A percentile compares a stretch with the other conserved stretches of the same genome.
These are phyloP conservation scores for Seira ritae DNA, from an alignment of 2,888 invertebrate genomes.

Conservation along the genomic window DNA sequence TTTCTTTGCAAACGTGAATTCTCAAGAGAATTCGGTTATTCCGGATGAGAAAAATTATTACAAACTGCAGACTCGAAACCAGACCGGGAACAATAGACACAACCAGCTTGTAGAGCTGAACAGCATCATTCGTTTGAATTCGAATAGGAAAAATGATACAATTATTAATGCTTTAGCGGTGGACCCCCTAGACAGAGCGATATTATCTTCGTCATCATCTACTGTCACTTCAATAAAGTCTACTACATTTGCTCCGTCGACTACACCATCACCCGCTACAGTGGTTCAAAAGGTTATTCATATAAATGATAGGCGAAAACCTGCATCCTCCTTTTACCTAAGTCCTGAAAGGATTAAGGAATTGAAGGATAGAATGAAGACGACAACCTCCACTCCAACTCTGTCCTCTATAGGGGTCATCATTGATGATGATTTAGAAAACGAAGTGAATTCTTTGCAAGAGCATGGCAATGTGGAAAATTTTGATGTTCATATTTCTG, in stretches of 20 bases:
- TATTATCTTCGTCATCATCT: slow-evolving; percentile 34
- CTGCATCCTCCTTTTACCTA: slow-evolving; percentile 41
- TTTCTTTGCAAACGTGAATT: slow-evolving; percentile 53
- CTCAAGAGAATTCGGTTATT: slow-evolving; percentile 46
- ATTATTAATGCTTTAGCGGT: slow-evolving; percentile 3
- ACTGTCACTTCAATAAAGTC: slow-evolving; percentile 15
- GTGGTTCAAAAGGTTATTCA: slow-evolving; percentile 58
- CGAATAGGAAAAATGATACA: background rate
- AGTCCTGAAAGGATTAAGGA: slow-evolving; percentile 50
- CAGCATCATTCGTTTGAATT: background rate
- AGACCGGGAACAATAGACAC: slow-evolving; percentile 1
- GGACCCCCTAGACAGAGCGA: slow-evolving; percentile 29
- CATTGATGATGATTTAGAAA: slow-evolving; percentile 57
- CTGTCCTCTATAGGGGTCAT: slow-evolving; percentile 43
- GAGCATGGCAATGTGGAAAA: slow-evolving; percentile 46
- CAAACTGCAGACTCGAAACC: background rate
- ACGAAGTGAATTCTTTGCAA: slow-evolving; percentile 51
- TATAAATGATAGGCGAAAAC: slow-evolving; percentile 55
- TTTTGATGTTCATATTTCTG: slow-evolving; percentile 54
- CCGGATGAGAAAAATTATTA: slow-evolving; percentile 36
- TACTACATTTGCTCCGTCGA: slow-evolving; percentile 12
- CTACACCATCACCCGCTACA: slow-evolving; percentile 28
- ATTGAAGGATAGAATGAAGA: slow-evolving; percentile 48
- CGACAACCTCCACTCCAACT: slow-evolving; percentile 27
- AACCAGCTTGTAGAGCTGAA: background rate